Evolutionary conservation across 2,888 invertebrate species (phyloP).

Genomic region (Tenodera sinensis): DNA sequence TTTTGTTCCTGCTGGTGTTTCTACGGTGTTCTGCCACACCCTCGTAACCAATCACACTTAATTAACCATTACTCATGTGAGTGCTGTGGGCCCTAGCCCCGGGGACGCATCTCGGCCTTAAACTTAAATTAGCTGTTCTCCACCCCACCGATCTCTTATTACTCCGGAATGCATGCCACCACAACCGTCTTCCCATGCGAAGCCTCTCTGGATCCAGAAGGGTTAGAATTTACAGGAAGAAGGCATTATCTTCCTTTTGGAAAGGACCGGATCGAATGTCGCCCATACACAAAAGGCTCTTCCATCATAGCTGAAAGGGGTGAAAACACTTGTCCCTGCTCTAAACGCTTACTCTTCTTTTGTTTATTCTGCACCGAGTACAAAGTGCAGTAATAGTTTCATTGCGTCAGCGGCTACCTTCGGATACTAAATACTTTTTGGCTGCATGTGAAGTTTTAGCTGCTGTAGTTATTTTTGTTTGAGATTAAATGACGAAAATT

Average conservation of each 20-base stretch:
- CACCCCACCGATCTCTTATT: not conserved
- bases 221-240: not conserved
- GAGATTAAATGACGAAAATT: too few species aligned
- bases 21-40: not conserved
- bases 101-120: not conserved
- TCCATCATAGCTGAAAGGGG: not conserved
- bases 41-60: constrained; percentile 3
- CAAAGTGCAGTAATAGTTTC: too few species aligned
- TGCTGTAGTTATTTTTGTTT: too few species aligned
- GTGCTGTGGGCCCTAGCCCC: not conserved
- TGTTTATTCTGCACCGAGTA: too few species aligned
- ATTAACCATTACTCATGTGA: not conserved
- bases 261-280: not conserved
- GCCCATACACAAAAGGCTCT: not conserved
- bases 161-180: not conserved
- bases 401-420: too few species aligned
- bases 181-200: not conserved
- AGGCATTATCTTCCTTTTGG: not conserved
- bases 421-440: too few species aligned
- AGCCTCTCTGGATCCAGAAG: not conserved
- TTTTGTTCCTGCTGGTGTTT: not conserved
- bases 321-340: not conserved
- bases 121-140: not conserved
- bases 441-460: too few species aligned
- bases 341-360: too few species aligned